Percentiles rank a stretch among this genome's conserved stretches.
Evolutionary conservation across 2,113 vertebrate species (phyloP).

Genomic region (Embiotoca jacksoni): DNA sequence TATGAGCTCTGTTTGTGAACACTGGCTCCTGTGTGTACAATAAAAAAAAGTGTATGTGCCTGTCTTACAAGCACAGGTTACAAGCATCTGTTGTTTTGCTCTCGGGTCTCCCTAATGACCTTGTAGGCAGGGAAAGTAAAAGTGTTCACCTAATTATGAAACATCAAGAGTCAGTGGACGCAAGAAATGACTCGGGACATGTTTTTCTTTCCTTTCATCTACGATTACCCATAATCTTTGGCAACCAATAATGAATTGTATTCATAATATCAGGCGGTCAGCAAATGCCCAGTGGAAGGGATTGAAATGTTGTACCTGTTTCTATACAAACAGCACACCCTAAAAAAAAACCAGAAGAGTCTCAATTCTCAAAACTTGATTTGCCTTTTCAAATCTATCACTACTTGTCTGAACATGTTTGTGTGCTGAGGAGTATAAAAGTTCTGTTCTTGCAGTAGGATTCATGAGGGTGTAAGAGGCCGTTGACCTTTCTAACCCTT

Average conservation of each 20-base stretch:
- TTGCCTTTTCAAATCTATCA: not conserved
- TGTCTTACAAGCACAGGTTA: slow-evolving; percentile 67
- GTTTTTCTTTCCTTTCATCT: not conserved
- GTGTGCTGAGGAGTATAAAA: slow-evolving; percentile 11
- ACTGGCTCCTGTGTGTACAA: slow-evolving; percentile 67
- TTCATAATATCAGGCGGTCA: too few species aligned
- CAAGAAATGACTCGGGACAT: not conserved
- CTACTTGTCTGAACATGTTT: slow-evolving; percentile 14
- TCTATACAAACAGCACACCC: too few species aligned
- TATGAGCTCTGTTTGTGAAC: slow-evolving; percentile 69
- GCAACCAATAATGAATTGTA: not conserved
- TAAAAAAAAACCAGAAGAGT: too few species aligned
- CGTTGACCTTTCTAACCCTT: slow-evolving; percentile 7
- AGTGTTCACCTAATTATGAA: slow-evolving; percentile 34
- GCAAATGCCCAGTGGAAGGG: too few species aligned
- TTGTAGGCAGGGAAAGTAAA: slow-evolving; percentile 31
- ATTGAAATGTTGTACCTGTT: too few species aligned
- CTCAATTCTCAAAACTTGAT: not conserved
- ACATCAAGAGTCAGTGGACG: slow-evolving; percentile 33
- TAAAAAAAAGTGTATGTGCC: slow-evolving; percentile 44
- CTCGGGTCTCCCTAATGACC: slow-evolving; percentile 62
- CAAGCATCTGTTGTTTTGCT: slow-evolving; percentile 74
- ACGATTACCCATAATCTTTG: not conserved
- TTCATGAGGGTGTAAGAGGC: slow-evolving; percentile 18
- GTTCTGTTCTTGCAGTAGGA: slow-evolving; percentile 8